These are phyloP conservation scores for Thumatha senex DNA, from an alignment of 2,888 invertebrate genomes.

Conservation along the genomic window DNA sequence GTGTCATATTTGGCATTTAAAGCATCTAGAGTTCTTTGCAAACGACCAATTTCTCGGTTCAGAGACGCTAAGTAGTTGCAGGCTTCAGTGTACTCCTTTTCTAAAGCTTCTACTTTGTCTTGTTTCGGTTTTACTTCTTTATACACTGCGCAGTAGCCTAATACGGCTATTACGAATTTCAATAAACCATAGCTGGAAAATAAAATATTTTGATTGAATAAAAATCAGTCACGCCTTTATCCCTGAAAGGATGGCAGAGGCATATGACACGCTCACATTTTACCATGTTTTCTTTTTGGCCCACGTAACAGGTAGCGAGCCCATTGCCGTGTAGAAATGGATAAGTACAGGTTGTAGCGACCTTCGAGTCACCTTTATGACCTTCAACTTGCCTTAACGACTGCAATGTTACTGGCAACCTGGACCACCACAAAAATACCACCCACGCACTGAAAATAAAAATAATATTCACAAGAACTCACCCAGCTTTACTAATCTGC, in stretches of 20 bases:
- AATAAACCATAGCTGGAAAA: conserved; percentile 84
- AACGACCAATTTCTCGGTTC: conserved; percentile 87
- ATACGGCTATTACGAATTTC: conserved; percentile 93
- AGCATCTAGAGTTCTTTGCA: conserved; percentile 87
- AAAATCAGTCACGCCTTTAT: too few species aligned
- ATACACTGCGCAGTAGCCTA: conserved; percentile 95
- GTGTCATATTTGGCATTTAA: conserved; percentile 90
- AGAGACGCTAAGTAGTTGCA: conserved; percentile 86
- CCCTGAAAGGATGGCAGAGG: too few species aligned
- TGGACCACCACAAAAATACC: too few species aligned
- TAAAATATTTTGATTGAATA: neutral
- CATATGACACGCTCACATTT: too few species aligned
- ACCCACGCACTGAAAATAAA: too few species aligned
- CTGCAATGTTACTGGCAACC: too few species aligned
- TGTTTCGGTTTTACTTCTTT: conserved; percentile 93
- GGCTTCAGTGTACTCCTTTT: conserved; percentile 86
- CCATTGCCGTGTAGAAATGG: too few species aligned
- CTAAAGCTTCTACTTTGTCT: conserved; percentile 90
- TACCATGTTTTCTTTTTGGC: too few species aligned
- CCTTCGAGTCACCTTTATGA: too few species aligned
- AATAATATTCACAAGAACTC: conserved; percentile 9
- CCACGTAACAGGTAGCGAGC: too few species aligned
- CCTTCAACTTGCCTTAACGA: too few species aligned
- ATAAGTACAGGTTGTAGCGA: too few species aligned
- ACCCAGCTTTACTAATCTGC: conserved; percentile 92